Evolutionary conservation across 1,140 invertebrate genomes (phyloP).

Genomic region (Littorina saxatilis): DNA sequence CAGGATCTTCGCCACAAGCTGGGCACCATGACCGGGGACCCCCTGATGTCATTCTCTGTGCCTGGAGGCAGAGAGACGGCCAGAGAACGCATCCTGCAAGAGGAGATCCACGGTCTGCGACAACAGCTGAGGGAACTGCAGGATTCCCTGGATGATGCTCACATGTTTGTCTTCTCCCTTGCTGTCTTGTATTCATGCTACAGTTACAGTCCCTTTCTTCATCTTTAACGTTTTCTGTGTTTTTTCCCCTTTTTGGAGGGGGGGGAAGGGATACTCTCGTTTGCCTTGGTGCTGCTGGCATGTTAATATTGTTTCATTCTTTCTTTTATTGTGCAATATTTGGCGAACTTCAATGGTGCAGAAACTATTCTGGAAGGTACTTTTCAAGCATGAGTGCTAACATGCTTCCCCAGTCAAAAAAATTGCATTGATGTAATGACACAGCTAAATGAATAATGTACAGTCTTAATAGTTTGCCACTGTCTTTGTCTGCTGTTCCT

Average conservation of each 20-base stretch:
- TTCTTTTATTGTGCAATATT: no score
- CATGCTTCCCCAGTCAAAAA: no score
- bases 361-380: no score
- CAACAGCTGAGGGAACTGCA: constrained; percentile 49
- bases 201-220: neutral
- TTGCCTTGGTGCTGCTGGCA: neutral
- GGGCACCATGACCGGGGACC: constrained; percentile 22
- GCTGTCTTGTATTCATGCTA: neutral
- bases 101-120: constrained; percentile 52
- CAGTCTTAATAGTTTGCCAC: no score
- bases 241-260: neutral
- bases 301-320: neutral
- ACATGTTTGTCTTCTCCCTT: constrained; percentile 42
- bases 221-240: neutral
- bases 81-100: constrained; percentile 44
- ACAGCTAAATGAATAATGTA: no score
- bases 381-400: no score
- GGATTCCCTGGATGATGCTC: constrained; percentile 46
- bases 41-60: neutral
- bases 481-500: no score
- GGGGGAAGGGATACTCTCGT: neutral
- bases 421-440: no score
- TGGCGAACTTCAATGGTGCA: no score
- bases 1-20: constrained; percentile 51
- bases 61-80: constrained; percentile 20